Percentiles rank a stretch among this genome's conserved stretches.
Evolutionary conservation across 64 coral and sea anemone species (phyloP).

Genomic region (Catalaphyllia jardinei): DNA sequence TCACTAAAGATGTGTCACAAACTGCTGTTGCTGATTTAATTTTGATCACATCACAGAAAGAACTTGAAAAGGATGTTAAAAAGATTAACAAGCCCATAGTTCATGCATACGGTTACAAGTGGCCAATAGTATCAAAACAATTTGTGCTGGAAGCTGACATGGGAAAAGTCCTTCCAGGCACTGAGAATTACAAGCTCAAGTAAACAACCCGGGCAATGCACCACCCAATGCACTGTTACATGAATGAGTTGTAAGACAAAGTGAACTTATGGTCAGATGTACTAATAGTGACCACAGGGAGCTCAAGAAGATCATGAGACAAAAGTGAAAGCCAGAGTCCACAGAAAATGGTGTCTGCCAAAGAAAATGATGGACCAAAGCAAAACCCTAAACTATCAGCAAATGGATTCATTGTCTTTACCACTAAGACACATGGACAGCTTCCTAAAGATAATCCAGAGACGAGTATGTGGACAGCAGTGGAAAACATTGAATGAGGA

Average conservation of each 20-base stretch:
- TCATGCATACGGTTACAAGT: slow-evolving; percentile 38
- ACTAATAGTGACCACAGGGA: slow-evolving; percentile 33
- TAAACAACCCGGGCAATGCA: slow-evolving; percentile 31
- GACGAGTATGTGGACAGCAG: too few relatives aligned
- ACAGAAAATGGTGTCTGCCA: not conserved
- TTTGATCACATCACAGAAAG: slow-evolving; percentile 44
- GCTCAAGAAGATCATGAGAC: not conserved
- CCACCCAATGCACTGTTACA: slow-evolving; percentile 18
- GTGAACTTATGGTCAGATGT: slow-evolving; percentile 11
- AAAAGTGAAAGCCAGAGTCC: not conserved
- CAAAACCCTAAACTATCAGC: too few relatives aligned
- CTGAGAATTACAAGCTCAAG: slow-evolving; percentile 6
- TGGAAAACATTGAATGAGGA: too few relatives aligned
- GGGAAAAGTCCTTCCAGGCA: slow-evolving; percentile 26
- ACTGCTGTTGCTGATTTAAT: slow-evolving; percentile 29
- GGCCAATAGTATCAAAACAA: slow-evolving; percentile 37
- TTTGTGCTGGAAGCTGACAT: slow-evolving; percentile 39
- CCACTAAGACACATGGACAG: too few relatives aligned
- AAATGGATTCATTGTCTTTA: too few relatives aligned
- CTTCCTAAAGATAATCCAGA: too few relatives aligned
- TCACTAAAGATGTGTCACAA: slow-evolving; percentile 22
- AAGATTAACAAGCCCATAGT: slow-evolving; percentile 51
- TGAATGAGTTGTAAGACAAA: slow-evolving; percentile 17
- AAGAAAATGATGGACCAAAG: slow-evolving; percentile 13
- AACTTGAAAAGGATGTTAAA: slow-evolving; percentile 35